Percentiles rank a stretch among this genome's conserved stretches.
These are phyloP conservation scores for Caenorhabditis inopinata DNA, from an alignment of 1,140 invertebrate genomes.

Conservation along the genomic window DNA sequence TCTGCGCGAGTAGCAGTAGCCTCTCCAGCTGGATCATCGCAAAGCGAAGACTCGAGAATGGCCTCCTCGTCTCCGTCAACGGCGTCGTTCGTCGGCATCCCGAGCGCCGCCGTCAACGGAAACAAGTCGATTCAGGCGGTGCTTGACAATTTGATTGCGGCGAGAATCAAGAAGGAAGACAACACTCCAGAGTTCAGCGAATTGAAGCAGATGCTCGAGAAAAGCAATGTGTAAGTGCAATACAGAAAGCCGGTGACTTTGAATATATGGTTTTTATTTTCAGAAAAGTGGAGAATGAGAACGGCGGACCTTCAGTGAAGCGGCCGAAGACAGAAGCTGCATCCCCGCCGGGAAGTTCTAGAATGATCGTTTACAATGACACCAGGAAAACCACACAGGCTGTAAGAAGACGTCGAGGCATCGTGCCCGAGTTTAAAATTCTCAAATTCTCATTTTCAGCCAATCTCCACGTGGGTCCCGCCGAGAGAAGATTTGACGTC, in stretches of 20 bases:
- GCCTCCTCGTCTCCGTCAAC: not conserved
- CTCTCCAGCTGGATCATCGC: not conserved
- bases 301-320: not conserved
- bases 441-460: not conserved
- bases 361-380: slow-evolving; percentile 7
- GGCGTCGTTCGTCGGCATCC: not conserved
- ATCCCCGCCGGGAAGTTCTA: not conserved
- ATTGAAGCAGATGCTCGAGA: not conserved
- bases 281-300: not conserved
- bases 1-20: not conserved
- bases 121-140: not conserved
- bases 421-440: too few species aligned
- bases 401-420: not conserved
- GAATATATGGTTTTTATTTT: not conserved
- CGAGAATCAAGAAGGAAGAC: not conserved
- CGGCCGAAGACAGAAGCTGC: not conserved
- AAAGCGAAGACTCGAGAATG: slow-evolving; percentile 19
- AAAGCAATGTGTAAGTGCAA: not conserved
- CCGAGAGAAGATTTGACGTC: not conserved
- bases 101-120: not conserved
- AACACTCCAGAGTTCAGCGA: not conserved
- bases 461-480: not conserved
- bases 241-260: too few species aligned
- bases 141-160: not conserved
- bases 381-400: not conserved